Evolutionary conservation across 2,113 vertebrate genomes (phyloP).

Genomic region (Pipra filicauda): DNA sequence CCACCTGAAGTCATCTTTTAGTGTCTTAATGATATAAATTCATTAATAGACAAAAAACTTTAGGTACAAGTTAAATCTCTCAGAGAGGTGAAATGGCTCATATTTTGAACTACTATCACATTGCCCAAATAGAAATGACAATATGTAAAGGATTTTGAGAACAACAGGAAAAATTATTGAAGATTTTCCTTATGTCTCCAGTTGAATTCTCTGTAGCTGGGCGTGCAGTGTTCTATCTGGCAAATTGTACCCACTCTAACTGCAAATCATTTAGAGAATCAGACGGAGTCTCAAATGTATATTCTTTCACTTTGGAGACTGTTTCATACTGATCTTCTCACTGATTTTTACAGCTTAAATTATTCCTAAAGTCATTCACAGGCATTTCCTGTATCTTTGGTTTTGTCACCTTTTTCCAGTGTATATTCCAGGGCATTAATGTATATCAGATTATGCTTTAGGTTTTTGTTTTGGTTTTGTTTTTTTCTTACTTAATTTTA

Average conservation of each 20-base stretch:
- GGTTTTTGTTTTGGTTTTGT: not conserved
- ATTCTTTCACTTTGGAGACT: not conserved
- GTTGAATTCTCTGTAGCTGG: not conserved
- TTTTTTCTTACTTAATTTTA: not conserved
- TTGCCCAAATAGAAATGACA: not conserved
- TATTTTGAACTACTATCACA: not conserved
- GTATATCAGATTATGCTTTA: not conserved
- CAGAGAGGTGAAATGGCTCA: not conserved
- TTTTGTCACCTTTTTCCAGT: not conserved
- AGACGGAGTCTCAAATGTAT: not conserved
- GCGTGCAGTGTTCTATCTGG: not conserved
- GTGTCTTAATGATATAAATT: not conserved
- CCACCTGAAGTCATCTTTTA: not conserved
- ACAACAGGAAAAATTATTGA: not conserved
- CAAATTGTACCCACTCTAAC: not conserved
- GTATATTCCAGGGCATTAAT: not conserved
- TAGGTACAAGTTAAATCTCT: not conserved
- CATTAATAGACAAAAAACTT: not conserved
- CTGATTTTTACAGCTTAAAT: not conserved
- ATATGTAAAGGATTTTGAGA: not conserved
- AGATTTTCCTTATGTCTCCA: not conserved
- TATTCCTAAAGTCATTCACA: not conserved
- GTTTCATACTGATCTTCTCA: not conserved
- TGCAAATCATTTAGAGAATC: not conserved
- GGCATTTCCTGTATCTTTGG: fast-evolving